These are phyloP conservation scores for Trissolcus basalis DNA, from an alignment of 1,140 invertebrate species.

Conservation along the genomic window DNA sequence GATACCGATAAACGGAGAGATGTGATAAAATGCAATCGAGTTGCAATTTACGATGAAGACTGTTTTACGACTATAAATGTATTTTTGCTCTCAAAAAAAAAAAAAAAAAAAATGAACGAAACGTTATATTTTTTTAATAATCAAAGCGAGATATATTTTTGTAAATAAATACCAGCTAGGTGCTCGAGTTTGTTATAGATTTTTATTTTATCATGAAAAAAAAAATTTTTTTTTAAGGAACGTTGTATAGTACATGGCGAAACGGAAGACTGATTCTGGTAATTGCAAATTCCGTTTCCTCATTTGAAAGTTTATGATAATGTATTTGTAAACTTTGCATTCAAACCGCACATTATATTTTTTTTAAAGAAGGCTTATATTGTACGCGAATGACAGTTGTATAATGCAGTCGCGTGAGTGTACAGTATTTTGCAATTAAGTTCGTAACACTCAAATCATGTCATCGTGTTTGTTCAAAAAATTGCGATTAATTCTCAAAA, in stretches of 20 bases:
- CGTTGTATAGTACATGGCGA: neutral
- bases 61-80: slow-evolving; percentile 36
- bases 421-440: slow-evolving; percentile 42
- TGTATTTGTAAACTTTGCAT: neutral
- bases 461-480: slow-evolving; percentile 8
- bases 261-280: slow-evolving; percentile 10
- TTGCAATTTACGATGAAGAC: slow-evolving; percentile 40
- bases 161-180: slow-evolving; percentile 33
- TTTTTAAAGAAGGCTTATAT: slow-evolving; percentile 1
- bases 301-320: slow-evolving; percentile 4
- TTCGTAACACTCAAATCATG: no score
- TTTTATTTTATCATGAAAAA: no score
- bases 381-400: slow-evolving; percentile 5
- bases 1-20: slow-evolving; percentile 3
- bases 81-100: slow-evolving; percentile 21
- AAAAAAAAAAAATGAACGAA: neutral
- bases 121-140: no score
- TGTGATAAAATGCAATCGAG: slow-evolving; percentile 32
- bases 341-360: neutral
- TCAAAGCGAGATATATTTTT: slow-evolving; percentile 33
- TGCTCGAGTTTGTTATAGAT: slow-evolving; percentile 13
- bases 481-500: neutral
- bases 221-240: no score
- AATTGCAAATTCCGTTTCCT: slow-evolving; percentile 3
- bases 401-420: slow-evolving; percentile 6